Evolutionary conservation across 2,797 vertebrate species (phyloP).

Genomic region (Rhinatrema bivittatum): DNA sequence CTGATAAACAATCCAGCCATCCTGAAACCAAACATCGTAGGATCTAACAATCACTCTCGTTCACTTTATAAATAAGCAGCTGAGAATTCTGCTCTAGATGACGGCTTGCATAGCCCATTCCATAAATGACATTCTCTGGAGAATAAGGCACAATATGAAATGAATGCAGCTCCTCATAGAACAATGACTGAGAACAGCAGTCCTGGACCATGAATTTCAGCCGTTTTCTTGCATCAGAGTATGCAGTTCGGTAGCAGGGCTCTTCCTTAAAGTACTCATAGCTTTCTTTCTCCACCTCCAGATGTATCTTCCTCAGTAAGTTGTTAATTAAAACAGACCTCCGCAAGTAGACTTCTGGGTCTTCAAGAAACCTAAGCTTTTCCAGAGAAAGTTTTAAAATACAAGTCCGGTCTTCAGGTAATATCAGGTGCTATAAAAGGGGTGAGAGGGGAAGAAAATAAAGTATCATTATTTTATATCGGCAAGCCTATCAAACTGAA

Average conservation of each 20-base stretch:
- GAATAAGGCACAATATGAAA: constrained; percentile 82
- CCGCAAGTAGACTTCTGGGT: constrained; percentile 86
- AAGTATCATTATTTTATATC: too few relatives aligned
- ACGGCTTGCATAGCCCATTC: constrained; percentile 69
- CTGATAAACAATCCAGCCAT: constrained; percentile 48
- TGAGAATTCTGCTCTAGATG: constrained; percentile 68
- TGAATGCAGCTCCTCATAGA: constrained; percentile 76
- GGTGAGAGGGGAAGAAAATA: too few relatives aligned
- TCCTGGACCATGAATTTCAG: constrained; percentile 86
- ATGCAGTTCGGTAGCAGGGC: constrained; percentile 56
- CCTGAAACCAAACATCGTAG: constrained; percentile 50
- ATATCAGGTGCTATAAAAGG: constrained; percentile 79
- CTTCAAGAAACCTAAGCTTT: constrained; percentile 92
- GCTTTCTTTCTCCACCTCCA: constrained; percentile 81
- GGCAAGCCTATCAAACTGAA: not conserved
- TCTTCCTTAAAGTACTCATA: constrained; percentile 65
- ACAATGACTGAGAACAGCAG: constrained; percentile 74
- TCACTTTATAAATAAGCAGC: constrained; percentile 84
- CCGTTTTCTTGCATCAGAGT: constrained; percentile 72
- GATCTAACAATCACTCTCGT: constrained; percentile 66
- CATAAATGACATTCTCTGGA: constrained; percentile 69
- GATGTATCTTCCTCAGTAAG: constrained; percentile 77
- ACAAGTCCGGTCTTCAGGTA: constrained; percentile 87
- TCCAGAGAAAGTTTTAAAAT: constrained; percentile 92
- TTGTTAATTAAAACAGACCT: constrained; percentile 98